Percentiles rank a stretch among this genome's conserved stretches.
phyloP scores from a whole-genome alignment of 2,888 invertebrate species.

The Elegia similella region DNA sequence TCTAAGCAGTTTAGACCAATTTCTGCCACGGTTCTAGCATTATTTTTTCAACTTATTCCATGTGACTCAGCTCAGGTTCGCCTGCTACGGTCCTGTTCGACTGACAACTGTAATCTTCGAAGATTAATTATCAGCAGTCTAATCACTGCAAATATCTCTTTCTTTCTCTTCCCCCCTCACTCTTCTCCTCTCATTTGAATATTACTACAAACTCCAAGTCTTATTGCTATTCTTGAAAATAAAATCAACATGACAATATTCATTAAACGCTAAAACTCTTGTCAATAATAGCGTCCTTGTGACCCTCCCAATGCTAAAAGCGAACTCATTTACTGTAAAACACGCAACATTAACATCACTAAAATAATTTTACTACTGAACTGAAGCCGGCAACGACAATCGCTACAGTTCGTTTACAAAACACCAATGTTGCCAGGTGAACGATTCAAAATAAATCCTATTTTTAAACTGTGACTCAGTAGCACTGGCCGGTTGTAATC shows the following conservation, averaged over 20 bases:
- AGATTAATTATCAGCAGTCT: no score
- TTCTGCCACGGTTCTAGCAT: no score
- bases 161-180: no score
- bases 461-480: conserved; percentile 51
- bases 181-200: no score
- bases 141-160: no score
- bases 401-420: conserved; percentile 24
- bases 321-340: not conserved
- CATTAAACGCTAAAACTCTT: not conserved
- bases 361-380: conserved; percentile 14
- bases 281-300: conserved; percentile 1
- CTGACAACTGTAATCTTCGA: no score
- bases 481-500: conserved; percentile 48
- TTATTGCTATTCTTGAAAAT: no score
- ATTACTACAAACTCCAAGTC: no score
- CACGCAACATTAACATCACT: conserved; percentile 2
- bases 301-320: not conserved
- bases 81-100: no score
- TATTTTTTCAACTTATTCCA: no score
- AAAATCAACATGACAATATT: not conserved
- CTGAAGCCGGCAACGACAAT: conserved; percentile 16
- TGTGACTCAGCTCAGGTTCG: no score
- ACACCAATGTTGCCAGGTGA: conserved; percentile 54
- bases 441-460: conserved; percentile 47
- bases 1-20: no score